These are phyloP conservation scores for Limnodromus scolopaceus DNA, from an alignment of 2,797 vertebrate genomes.

Conservation along the genomic window DNA sequence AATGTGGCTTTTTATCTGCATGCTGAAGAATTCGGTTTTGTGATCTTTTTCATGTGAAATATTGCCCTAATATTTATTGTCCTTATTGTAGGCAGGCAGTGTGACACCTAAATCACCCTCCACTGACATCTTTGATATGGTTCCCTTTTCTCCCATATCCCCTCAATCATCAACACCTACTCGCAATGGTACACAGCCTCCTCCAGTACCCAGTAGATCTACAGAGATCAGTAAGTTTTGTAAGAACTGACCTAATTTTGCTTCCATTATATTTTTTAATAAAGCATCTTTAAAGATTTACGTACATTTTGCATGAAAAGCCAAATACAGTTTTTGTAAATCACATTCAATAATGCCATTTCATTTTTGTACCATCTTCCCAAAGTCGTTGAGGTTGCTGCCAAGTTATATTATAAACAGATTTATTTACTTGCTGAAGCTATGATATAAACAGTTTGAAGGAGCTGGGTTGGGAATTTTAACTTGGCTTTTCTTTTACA, in stretches of 20 bases:
- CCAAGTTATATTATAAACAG: not conserved
- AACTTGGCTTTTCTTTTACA: slow-evolving; percentile 32
- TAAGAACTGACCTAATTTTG: slow-evolving; percentile 50
- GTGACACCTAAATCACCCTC: slow-evolving; percentile 86
- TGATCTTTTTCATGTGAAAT: slow-evolving; percentile 29
- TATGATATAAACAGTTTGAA: not conserved
- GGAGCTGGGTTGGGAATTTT: not conserved
- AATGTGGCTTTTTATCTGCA: slow-evolving; percentile 30
- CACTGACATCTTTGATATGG: slow-evolving; percentile 98
- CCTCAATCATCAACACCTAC: slow-evolving; percentile 86
- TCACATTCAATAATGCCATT: not conserved
- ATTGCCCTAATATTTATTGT: slow-evolving; percentile 63
- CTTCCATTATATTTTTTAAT: not conserved
- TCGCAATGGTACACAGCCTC: slow-evolving; percentile 90
- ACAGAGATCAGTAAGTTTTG: slow-evolving; percentile 87
- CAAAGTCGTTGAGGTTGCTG: not conserved
- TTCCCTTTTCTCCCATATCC: slow-evolving; percentile 92
- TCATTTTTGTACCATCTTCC: not conserved
- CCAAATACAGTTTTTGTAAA: not conserved
- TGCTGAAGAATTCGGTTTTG: slow-evolving; percentile 47
- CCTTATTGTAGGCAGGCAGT: slow-evolving; percentile 85
- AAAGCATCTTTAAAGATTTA: slow-evolving; percentile 2
- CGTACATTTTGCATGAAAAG: slow-evolving; percentile 17
- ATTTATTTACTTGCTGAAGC: not conserved
- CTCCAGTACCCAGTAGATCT: slow-evolving; percentile 86